phyloP scores from a whole-genome alignment of 2,113 vertebrate species.

The Oplegnathus fasciatus region DNA sequence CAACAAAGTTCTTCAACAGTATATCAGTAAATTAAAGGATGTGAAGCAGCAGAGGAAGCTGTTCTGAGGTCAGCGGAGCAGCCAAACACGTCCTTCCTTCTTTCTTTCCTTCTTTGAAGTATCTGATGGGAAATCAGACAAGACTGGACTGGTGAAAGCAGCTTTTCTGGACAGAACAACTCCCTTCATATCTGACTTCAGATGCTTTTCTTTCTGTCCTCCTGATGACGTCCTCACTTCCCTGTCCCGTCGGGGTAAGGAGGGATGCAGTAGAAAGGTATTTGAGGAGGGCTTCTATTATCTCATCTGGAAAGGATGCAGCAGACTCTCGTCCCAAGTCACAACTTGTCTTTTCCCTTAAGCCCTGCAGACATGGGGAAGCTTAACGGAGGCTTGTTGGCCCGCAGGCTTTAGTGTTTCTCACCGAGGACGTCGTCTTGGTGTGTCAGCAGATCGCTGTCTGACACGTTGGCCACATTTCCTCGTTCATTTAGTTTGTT shows the following conservation, averaged over 20 bases:
- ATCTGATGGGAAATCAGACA: slow-evolving; percentile 47
- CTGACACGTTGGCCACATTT: slow-evolving; percentile 31
- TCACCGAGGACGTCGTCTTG: slow-evolving; percentile 24
- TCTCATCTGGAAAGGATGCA: slow-evolving; percentile 75
- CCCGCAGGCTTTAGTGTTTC: slow-evolving; percentile 66
- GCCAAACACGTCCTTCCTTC: slow-evolving; percentile 28
- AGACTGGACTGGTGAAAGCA: slow-evolving; percentile 5
- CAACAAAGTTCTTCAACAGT: not conserved
- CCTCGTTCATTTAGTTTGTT: slow-evolving; percentile 28
- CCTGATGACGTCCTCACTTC: slow-evolving; percentile 21
- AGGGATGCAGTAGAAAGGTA: slow-evolving; percentile 47
- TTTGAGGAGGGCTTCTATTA: slow-evolving; percentile 58
- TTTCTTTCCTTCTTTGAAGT: slow-evolving; percentile 6
- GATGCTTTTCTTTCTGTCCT: not conserved
- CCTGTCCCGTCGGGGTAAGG: slow-evolving; percentile 11
- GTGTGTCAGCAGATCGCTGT: slow-evolving; percentile 22
- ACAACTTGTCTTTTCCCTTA: slow-evolving; percentile 61
- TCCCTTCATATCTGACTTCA: slow-evolving; percentile 1
- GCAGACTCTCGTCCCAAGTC: slow-evolving; percentile 58
- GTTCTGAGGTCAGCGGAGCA: slow-evolving; percentile 26
- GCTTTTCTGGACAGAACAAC: not conserved
- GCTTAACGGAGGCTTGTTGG: slow-evolving; percentile 57
- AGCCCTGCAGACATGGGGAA: slow-evolving; percentile 46
- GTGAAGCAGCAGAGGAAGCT: not conserved
- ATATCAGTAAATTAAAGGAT: slow-evolving; percentile 7